phyloP scores from a whole-genome alignment of 2,113 vertebrate species.

The mouse (Mus musculus) region DNA sequence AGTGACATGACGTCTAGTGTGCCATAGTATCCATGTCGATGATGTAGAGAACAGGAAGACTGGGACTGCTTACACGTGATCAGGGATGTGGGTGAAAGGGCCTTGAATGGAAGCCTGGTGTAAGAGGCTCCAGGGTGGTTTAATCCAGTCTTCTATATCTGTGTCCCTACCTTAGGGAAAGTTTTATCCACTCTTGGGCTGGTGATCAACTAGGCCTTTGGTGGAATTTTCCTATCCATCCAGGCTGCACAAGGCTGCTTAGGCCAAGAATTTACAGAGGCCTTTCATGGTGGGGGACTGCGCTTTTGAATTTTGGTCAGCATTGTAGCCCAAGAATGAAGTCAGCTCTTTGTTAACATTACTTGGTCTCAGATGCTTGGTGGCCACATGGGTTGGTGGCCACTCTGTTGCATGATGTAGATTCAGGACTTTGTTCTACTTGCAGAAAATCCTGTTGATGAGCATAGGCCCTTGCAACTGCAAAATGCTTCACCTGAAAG shows the following conservation, averaged over 20 bases:
- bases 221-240: not conserved
- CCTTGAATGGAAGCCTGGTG: not conserved
- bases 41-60: too few species aligned
- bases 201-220: not conserved
- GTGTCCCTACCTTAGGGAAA: slow-evolving; percentile 23
- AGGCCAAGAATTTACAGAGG: not conserved
- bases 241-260: not conserved
- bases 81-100: not conserved
- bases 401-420: not conserved
- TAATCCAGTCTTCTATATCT: not conserved
- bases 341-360: not conserved
- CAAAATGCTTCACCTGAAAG: too few species aligned
- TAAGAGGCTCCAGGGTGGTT: not conserved
- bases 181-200: not conserved
- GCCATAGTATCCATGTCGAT: too few species aligned
- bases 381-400: not conserved
- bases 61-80: too few species aligned
- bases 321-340: too few species aligned
- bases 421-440: not conserved
- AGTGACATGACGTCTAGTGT: too few species aligned
- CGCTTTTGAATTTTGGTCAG: too few species aligned
- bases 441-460: not conserved
- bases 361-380: not conserved
- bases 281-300: not conserved
- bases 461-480: not conserved